Evolutionary conservation across 2,888 invertebrate species (phyloP).

Genomic region (Thyatira batis): DNA sequence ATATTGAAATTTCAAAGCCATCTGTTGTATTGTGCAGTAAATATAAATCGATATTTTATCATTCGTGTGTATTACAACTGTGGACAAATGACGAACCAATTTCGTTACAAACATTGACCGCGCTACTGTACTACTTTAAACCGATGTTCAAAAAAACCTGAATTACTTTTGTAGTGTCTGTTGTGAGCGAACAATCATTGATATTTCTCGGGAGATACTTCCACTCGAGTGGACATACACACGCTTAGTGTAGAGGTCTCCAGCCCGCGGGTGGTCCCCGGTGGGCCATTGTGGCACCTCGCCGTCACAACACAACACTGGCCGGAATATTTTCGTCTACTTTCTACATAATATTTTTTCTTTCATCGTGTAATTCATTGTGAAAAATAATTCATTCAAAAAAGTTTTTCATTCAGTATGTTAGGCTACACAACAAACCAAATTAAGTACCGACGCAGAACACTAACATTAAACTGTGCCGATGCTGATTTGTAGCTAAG

Average conservation of each 20-base stretch:
- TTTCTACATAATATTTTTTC: conserved; percentile 17
- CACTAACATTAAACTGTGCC: too few species aligned
- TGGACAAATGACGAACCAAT: conserved; percentile 67
- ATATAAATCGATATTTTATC: conserved; percentile 14
- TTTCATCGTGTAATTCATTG: conserved; percentile 1
- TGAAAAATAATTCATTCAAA: background rate
- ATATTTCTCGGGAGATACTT: conserved; percentile 60
- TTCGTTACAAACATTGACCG: conserved; percentile 46
- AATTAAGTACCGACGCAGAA: too few species aligned
- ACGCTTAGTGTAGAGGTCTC: conserved; percentile 42
- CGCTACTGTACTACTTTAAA: conserved; percentile 54
- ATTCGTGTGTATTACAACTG: conserved; percentile 41
- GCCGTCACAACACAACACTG: conserved; percentile 67
- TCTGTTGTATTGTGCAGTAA: conserved; percentile 18
- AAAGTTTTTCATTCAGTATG: too few species aligned
- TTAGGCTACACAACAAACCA: too few species aligned
- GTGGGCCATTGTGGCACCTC: conserved; percentile 47
- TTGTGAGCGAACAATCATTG: conserved; percentile 55
- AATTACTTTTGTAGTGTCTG: conserved; percentile 29
- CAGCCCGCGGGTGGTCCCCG: conserved; percentile 69
- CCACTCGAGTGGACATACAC: conserved; percentile 61
- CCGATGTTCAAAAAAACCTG: conserved; percentile 37
- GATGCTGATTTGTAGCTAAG: too few species aligned
- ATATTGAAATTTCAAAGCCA: conserved; percentile 45
- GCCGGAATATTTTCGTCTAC: conserved; percentile 29